Percentiles rank a stretch among this genome's conserved stretches.
Conservation (phyloP, 2,797 vertebrate species). For the Gambusia yucatana region DNA sequence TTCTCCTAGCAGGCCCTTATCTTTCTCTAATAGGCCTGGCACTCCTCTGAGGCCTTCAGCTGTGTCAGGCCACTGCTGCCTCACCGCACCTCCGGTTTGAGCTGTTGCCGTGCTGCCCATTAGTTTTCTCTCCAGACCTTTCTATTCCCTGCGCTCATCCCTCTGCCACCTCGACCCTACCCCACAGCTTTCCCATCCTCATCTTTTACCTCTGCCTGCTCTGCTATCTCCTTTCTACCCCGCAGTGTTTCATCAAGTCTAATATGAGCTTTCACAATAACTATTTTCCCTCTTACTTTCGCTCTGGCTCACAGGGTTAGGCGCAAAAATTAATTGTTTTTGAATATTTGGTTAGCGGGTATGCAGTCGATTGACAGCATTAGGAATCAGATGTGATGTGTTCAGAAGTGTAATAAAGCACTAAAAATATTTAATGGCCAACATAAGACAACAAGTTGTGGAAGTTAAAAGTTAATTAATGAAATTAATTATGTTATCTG, state of each 20-base stretch:
- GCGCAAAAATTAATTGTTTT: conserved; percentile 37
- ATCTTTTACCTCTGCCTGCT: conserved; percentile 69
- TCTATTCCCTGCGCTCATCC: conserved; percentile 72
- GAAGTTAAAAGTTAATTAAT: too few species aligned
- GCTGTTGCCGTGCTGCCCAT: conserved; percentile 80
- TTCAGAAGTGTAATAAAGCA: background rate
- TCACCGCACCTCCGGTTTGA: conserved; percentile 77
- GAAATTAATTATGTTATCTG: background rate
- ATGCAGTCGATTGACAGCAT: background rate
- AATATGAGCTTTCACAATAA: conserved; percentile 74
- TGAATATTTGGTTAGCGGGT: conserved; percentile 24
- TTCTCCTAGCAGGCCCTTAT: conserved; percentile 86
- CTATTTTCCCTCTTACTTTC: conserved; percentile 73
- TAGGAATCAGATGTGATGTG: background rate
- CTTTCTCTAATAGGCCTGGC: conserved; percentile 84
- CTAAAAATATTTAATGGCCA: background rate
- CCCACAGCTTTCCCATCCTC: conserved; percentile 57
- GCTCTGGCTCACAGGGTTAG: conserved; percentile 43
- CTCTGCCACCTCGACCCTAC: conserved; percentile 56
- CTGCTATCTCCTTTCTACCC: conserved; percentile 42
- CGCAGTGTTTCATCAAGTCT: conserved; percentile 68
- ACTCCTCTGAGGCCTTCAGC: conserved; percentile 85
- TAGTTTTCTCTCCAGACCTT: conserved; percentile 80
- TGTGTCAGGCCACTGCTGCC: conserved; percentile 84
- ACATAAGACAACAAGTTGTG: background rate